Evolutionary conservation across 2,797 vertebrate genomes (phyloP).

Genomic region (Eleutherodactylus coqui): DNA sequence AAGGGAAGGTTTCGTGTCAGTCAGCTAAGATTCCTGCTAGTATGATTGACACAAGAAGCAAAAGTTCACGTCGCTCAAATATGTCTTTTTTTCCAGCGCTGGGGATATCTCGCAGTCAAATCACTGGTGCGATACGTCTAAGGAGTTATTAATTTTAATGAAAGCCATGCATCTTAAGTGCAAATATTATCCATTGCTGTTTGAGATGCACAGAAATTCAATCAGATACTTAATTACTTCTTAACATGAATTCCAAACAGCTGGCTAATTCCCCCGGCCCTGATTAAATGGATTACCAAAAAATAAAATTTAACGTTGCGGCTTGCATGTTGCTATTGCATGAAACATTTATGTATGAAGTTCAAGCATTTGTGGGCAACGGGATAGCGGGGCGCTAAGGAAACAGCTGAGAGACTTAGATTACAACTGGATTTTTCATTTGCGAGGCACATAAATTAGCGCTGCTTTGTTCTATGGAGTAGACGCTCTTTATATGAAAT

Average conservation of each 20-base stretch:
- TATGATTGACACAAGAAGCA: slow-evolving; percentile 73
- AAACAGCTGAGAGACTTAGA: background rate
- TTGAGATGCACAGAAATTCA: slow-evolving; percentile 91
- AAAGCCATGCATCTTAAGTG: slow-evolving; percentile 75
- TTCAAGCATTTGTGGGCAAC: slow-evolving; percentile 71
- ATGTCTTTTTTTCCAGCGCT: slow-evolving; percentile 69
- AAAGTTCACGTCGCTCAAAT: slow-evolving; percentile 72
- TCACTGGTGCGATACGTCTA: slow-evolving; percentile 69
- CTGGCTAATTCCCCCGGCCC: slow-evolving; percentile 95
- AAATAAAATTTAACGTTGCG: slow-evolving; percentile 92
- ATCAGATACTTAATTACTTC: slow-evolving; percentile 97
- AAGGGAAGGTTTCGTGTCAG: slow-evolving; percentile 70
- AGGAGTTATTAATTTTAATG: slow-evolving; percentile 73
- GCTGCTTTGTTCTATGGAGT: background rate
- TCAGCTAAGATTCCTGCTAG: slow-evolving; percentile 68
- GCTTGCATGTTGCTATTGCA: slow-evolving; percentile 86
- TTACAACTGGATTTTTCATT: background rate
- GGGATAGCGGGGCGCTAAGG: background rate
- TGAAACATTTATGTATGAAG: slow-evolving; percentile 72
- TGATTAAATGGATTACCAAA: slow-evolving; percentile 96
- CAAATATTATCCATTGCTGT: slow-evolving; percentile 71
- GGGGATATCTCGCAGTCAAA: slow-evolving; percentile 72
- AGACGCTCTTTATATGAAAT: background rate
- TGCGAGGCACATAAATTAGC: background rate
- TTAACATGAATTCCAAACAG: slow-evolving; percentile 92